Base-by-base conservation (phyloP, 2,113 vertebrate genomes). In the Saguinus midas region DNA sequence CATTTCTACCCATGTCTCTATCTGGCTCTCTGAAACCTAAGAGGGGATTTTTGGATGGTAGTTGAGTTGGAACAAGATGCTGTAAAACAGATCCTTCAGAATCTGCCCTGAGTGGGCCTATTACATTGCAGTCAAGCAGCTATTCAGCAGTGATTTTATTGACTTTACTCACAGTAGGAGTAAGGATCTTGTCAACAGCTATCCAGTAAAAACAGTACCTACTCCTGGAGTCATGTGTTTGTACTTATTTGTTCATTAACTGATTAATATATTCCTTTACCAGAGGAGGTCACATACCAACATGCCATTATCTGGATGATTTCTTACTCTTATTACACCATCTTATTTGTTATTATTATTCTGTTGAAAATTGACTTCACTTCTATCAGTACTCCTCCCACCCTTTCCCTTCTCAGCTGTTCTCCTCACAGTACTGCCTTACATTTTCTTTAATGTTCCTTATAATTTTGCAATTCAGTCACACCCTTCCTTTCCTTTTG, bases 311-410 rank as follows among this genome's bases (percentile, higher is more conserved):
- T 70, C 91, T 66, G 43, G 12, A 37, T 73, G 27, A 86, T 81
- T 93, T 94, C 87, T 96, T 57, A 73, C 2, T 89, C 82, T 95
- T 37, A 13, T 81, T 76, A 48, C 1, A 64, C 27, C 3, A 48
- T 81, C 58, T 91, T 35, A 35, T 93, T 96, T 84, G 45, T 87
- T 79, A 57, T 89, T 96, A 35, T 87, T 87, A 58, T 95, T 91
- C 79, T 72, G 61, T 17, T 89, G 43, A 87, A 84, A 97, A 87
- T 76, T n/a, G 23, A 84, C 87, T 72, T 50, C 16, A 18, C 27
- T 76, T 50, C 0, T 0, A 64, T 96, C 88, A 80, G 13, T 93
- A 27, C 9, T 83, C 86, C 37, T 76, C 66, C 82, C 29, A 73
- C 16, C 16, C 21, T 8, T 95, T 83, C 55, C 29, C 27, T 66